Evolutionary conservation across 2,113 vertebrate species (phyloP).

Genomic region (Gasterosteus aculeatus): DNA sequence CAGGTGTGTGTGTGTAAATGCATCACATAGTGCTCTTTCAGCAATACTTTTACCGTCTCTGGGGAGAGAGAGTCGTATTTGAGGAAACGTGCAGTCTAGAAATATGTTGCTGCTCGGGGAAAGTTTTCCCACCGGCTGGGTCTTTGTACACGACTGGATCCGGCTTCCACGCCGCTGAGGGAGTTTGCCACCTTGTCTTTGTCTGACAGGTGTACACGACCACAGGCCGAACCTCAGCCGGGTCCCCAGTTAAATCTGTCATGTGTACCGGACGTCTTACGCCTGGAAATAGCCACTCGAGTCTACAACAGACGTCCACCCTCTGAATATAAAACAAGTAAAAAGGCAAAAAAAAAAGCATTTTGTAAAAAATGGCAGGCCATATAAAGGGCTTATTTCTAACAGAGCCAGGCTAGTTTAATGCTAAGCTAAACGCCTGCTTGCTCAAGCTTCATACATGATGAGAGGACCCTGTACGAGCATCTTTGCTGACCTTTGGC

Average conservation of each 20-base stretch:
- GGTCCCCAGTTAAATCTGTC: conserved; percentile 45
- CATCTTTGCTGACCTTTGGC: neutral
- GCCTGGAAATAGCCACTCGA: conserved; percentile 32
- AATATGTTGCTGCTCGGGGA: conserved; percentile 58
- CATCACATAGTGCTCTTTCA: conserved; percentile 33
- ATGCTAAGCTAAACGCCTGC: neutral
- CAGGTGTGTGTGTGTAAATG: conserved; percentile 17
- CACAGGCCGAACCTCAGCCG: conserved; percentile 22
- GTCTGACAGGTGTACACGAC: conserved; percentile 48
- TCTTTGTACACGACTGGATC: conserved; percentile 52
- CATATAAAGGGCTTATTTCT: neutral
- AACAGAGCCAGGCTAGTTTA: neutral
- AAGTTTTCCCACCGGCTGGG: conserved; percentile 51
- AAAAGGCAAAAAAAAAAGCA: conserved; percentile 1
- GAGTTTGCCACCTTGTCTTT: conserved; percentile 46
- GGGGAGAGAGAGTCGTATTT: conserved; percentile 57
- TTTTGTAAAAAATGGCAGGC: neutral
- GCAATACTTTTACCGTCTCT: conserved; percentile 41
- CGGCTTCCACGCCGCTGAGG: conserved; percentile 42
- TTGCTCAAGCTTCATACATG: neutral
- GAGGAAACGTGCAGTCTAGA: conserved; percentile 56
- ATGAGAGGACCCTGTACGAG: neutral
- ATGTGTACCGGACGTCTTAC: conserved; percentile 29
- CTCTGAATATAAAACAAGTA: conserved; percentile 13
- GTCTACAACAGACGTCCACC: neutral